A percentile compares a stretch with the other conserved stretches of the same genome.
Conservation (phyloP, 1,140 invertebrate genomes). For the Aphaenogaster rudis region DNA sequence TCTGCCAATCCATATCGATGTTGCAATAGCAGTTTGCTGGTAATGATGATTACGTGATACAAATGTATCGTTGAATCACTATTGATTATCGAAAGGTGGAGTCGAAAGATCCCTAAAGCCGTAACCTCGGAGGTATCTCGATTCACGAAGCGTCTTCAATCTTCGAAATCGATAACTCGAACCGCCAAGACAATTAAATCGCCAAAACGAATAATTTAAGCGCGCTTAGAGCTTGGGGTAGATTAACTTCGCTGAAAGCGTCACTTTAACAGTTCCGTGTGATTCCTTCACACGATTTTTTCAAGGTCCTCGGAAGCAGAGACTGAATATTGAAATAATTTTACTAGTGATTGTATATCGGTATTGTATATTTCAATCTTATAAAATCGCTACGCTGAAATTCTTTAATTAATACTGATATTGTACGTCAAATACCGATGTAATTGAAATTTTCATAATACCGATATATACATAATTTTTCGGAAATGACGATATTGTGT, state of each 20-base stretch:
- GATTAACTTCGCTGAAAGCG: conserved; percentile 17
- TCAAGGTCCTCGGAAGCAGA: neutral
- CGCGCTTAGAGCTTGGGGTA: conserved; percentile 12
- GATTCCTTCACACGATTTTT: neutral
- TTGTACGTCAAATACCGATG: neutral
- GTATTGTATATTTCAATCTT: neutral
- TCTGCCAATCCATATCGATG: conserved; percentile 30
- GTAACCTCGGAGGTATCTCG: conserved; percentile 39
- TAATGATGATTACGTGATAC: neutral
- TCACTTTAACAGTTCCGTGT: neutral
- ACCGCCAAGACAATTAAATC: conserved; percentile 15
- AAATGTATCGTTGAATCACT: neutral
- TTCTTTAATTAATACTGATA: neutral
- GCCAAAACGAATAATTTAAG: conserved; percentile 38
- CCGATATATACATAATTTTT: neutral
- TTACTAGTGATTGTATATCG: neutral
- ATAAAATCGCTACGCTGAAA: neutral
- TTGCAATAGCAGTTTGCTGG: conserved; percentile 14
- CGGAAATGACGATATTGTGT: neutral
- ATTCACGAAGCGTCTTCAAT: conserved; percentile 29
- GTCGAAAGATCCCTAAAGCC: neutral
- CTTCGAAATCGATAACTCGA: conserved; percentile 20
- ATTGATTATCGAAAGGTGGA: neutral
- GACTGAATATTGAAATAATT: neutral
- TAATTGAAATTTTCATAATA: neutral